Evolutionary conservation across 2,888 invertebrate genomes (phyloP).

Genomic region (Ornithoptera alexandrae): DNA sequence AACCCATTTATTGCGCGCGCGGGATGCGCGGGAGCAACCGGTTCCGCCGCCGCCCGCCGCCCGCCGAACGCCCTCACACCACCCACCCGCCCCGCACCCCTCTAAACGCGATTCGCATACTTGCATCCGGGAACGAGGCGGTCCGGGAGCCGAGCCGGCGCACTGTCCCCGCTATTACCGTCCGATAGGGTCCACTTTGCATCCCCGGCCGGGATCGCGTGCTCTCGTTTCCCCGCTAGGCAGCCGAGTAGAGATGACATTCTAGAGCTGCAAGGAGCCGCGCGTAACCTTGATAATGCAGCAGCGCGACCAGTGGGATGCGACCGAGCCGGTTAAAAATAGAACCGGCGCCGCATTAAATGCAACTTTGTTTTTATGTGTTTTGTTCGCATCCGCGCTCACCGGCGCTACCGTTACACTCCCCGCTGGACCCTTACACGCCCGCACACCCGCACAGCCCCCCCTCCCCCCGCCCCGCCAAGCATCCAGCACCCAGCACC

Average conservation of each 20-base stretch:
- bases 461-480: no score
- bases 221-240: slow-evolving; percentile 50
- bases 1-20: slow-evolving; percentile 74
- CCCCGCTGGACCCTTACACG: background rate
- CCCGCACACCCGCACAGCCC: no score
- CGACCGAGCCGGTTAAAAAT: slow-evolving; percentile 71
- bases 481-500: no score
- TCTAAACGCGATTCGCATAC: slow-evolving; percentile 51
- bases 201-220: slow-evolving; percentile 25
- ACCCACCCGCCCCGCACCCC: slow-evolving; percentile 35
- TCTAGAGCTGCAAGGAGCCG: slow-evolving; percentile 49
- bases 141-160: slow-evolving; percentile 31
- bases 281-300: slow-evolving; percentile 75
- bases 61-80: slow-evolving; percentile 49
- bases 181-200: slow-evolving; percentile 41
- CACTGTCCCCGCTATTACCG: slow-evolving; percentile 37
- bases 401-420: slow-evolving; percentile 33
- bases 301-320: slow-evolving; percentile 69
- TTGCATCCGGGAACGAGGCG: slow-evolving; percentile 65
- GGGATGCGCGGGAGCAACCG: slow-evolving; percentile 61
- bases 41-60: slow-evolving; percentile 46
- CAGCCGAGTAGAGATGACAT: slow-evolving; percentile 61
- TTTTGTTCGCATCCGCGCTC: slow-evolving; percentile 61
- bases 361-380: slow-evolving; percentile 61
- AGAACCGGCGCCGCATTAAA: slow-evolving; percentile 65